Evolutionary conservation across 2,888 invertebrate genomes (phyloP).

Genomic region (Lasioglossum marginatum): DNA sequence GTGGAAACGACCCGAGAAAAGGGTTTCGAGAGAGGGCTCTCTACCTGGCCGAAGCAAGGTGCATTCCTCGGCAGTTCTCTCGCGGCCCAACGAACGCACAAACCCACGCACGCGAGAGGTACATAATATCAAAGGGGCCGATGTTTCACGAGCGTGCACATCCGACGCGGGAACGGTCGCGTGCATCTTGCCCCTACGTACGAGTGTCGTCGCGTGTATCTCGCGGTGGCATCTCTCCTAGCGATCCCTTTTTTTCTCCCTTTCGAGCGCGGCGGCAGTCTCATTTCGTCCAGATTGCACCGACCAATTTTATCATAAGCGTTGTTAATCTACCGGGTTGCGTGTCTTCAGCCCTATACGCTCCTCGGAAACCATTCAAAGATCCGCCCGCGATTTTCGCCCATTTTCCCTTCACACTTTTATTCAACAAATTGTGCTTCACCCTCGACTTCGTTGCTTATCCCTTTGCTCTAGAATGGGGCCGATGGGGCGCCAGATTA

Average conservation of each 20-base stretch:
- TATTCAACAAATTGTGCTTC: no score
- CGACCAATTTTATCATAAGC: background rate
- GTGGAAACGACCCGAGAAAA: background rate
- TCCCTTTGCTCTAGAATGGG: background rate
- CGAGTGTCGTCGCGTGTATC: conserved; percentile 39
- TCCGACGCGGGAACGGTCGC: conserved; percentile 24
- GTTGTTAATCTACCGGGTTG: background rate
- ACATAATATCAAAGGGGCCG: conserved; percentile 71
- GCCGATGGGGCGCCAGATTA: background rate
- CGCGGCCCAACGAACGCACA: conserved; percentile 48
- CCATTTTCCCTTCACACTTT: no score
- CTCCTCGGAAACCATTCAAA: no score
- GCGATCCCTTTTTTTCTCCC: conserved; percentile 24
- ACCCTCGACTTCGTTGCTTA: background rate
- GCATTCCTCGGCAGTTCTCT: conserved; percentile 72
- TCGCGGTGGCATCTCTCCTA: conserved; percentile 34
- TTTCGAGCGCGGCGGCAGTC: background rate
- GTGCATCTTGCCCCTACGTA: conserved; percentile 32
- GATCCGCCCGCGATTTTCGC: no score
- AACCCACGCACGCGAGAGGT: conserved; percentile 50
- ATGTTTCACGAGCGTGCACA: conserved; percentile 50
- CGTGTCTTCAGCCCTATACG: background rate
- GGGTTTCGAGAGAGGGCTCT: conserved; percentile 1
- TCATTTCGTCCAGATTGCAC: background rate
- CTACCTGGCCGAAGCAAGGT: conserved; percentile 72